These are phyloP conservation scores for Lepisosteus osseus DNA, from an alignment of 2,113 vertebrate genomes.

Conservation along the genomic window DNA sequence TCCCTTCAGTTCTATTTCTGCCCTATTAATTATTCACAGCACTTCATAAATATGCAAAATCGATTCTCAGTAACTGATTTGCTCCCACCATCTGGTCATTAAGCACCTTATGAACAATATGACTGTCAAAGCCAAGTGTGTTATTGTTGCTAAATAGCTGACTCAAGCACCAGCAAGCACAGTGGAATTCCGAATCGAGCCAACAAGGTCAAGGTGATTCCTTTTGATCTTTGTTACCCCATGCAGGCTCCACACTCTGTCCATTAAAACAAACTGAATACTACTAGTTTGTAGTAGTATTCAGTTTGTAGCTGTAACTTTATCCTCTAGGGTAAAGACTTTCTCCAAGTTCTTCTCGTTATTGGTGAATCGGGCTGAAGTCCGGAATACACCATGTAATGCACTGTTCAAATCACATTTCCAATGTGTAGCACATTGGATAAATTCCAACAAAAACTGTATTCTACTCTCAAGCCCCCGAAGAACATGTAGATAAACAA, in stretches of 20 bases:
- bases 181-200: slow-evolving; percentile 41
- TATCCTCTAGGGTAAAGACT: background rate
- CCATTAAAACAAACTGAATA: slow-evolving; percentile 15
- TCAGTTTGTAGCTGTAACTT: background rate
- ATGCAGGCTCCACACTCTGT: background rate
- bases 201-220: slow-evolving; percentile 57
- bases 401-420: background rate
- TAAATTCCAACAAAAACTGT: too few relatives aligned
- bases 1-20: slow-evolving; percentile 31
- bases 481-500: too few relatives aligned
- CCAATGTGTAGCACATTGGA: too few relatives aligned
- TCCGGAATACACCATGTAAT: background rate
- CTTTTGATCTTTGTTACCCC: slow-evolving; percentile 26
- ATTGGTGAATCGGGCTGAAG: background rate
- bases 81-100: slow-evolving; percentile 48
- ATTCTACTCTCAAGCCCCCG: too few relatives aligned
- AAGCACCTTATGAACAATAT: slow-evolving; percentile 58
- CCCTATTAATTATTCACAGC: slow-evolving; percentile 58
- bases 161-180: slow-evolving; percentile 41
- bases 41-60: slow-evolving; percentile 57
- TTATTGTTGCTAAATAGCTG: slow-evolving; percentile 51
- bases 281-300: too few relatives aligned
- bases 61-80: slow-evolving; percentile 52
- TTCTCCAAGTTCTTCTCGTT: slow-evolving; percentile 2
- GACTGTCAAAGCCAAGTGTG: slow-evolving; percentile 49